Percentiles rank a stretch among this genome's conserved stretches.
phyloP scores from a whole-genome alignment of 2,888 invertebrate genomes.

The Melanophora roralis region DNA sequence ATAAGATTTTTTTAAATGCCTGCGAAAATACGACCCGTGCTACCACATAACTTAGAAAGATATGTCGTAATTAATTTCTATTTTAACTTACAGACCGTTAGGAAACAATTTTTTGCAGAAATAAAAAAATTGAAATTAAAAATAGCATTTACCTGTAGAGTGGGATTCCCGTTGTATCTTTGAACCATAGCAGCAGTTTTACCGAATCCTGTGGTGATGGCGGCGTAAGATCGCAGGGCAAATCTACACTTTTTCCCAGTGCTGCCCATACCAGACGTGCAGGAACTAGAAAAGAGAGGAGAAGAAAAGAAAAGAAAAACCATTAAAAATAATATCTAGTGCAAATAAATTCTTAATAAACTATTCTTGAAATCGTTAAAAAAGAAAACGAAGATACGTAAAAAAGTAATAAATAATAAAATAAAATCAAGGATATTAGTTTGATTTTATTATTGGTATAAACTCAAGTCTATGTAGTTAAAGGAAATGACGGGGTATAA shows the following conservation, averaged over 20 bases:
- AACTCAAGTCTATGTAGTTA: not conserved
- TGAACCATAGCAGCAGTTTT: constrained; percentile 93
- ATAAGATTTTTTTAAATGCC: too few species aligned
- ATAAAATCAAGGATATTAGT: constrained; percentile 43
- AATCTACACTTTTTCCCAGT: constrained; percentile 84
- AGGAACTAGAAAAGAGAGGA: constrained; percentile 79
- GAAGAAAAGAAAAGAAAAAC: not conserved
- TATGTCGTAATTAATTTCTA: too few species aligned
- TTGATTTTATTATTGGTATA: constrained; percentile 49
- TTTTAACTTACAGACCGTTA: too few species aligned
- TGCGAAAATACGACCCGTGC: too few species aligned
- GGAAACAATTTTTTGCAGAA: too few species aligned
- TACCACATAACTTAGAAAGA: too few species aligned
- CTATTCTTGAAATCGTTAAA: not conserved
- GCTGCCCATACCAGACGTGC: constrained; percentile 86
- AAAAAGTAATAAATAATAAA: not conserved
- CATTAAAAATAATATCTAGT: not conserved
- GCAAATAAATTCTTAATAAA: constrained; percentile 38
- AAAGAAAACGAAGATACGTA: not conserved
- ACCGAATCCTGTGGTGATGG: constrained; percentile 84
- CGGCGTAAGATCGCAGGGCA: constrained; percentile 90
- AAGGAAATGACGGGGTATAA: not conserved
- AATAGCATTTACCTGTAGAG: constrained; percentile 85
- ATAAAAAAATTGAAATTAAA: not conserved
- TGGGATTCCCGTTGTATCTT: constrained; percentile 89